Evolutionary conservation across 37 sponge, comb jelly and placozoan species (phyloP), one percentile per base, ranked within the genome.

Genomic region (Aplysina aerophoba): DNA sequence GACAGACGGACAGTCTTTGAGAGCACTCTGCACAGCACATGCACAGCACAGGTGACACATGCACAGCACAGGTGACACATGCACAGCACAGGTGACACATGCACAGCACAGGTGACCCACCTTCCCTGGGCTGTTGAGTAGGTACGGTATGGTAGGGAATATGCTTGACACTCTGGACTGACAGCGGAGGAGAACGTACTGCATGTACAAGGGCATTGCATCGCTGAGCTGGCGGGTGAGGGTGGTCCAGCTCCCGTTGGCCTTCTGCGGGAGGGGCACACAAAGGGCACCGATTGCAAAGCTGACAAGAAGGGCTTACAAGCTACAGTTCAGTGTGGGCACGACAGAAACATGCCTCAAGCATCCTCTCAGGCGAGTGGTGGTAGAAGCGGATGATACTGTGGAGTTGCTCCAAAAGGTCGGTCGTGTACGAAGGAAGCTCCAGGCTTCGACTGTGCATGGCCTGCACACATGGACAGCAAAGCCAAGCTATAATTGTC

Each of bases 121-220:
- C 54, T 75, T 75, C 20, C 78, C 54, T 40, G 38, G 38, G 21
- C n/a, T 75, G 78, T 3, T 75, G 44, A 36, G n/a, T 19, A 75
- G 37, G 54, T 75, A 75, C 20, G 78, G 78, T 19, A 75, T 75
- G 78, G 6, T 13, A 1, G 8, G 44, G 25, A 75, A 75, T 39
- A 36, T 25, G 22, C 78, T 53, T 16, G 54, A n/a, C 78, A 75
- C 20, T 31, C 41, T 53, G 21, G 78, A 75, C 78, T 75, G 78
- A 3, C 40, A n/a, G 25, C 21, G 37, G 25, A 75, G 21, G 24
- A 75, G 54, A 16, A 75, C 53, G 21, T 36, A 40, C 2, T 41
- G 21, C 78, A 75, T 75, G 78, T 75, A 75, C 54, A 75, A 12
- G 0, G 78, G 78, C 44, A 75, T 50, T 25, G 41, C 54, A 1